phyloP scores from a whole-genome alignment of 2,888 invertebrate species.

The Cantharis flavilabris region DNA sequence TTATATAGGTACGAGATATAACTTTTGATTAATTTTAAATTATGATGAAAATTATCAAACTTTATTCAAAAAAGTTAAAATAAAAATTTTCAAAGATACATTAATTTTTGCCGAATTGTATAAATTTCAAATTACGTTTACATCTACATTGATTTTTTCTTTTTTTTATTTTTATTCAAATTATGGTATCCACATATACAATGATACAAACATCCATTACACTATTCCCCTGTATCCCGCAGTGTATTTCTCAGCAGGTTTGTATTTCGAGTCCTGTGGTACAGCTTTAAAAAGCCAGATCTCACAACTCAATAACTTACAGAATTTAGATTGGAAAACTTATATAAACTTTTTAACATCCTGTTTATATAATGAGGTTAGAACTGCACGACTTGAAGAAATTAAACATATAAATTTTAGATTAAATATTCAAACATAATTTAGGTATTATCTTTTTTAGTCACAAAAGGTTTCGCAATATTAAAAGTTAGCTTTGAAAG shows the following conservation, averaged over 20 bases:
- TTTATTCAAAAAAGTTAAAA: background rate
- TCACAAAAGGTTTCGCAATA: background rate
- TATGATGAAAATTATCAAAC: background rate
- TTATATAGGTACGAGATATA: background rate
- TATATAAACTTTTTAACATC: background rate
- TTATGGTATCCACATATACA: too few species aligned
- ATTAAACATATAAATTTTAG: background rate
- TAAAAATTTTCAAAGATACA: background rate
- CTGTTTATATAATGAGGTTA: background rate
- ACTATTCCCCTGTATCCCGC: background rate
- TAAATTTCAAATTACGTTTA: too few species aligned
- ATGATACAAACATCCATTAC: background rate
- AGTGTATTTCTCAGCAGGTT: background rate
- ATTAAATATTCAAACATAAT: background rate
- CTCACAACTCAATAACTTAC: background rate
- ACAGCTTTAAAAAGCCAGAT: background rate
- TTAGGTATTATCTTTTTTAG: background rate
- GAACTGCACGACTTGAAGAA: background rate
- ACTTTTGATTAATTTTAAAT: background rate
- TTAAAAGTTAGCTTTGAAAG: slow-evolving; percentile 4
- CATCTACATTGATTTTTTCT: too few species aligned
- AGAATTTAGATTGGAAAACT: background rate
- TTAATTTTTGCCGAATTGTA: too few species aligned
- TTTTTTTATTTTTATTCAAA: too few species aligned
- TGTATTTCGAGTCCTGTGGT: background rate